Conservation (phyloP, 2,113 vertebrate genomes). For the Carassius carassius region DNA sequence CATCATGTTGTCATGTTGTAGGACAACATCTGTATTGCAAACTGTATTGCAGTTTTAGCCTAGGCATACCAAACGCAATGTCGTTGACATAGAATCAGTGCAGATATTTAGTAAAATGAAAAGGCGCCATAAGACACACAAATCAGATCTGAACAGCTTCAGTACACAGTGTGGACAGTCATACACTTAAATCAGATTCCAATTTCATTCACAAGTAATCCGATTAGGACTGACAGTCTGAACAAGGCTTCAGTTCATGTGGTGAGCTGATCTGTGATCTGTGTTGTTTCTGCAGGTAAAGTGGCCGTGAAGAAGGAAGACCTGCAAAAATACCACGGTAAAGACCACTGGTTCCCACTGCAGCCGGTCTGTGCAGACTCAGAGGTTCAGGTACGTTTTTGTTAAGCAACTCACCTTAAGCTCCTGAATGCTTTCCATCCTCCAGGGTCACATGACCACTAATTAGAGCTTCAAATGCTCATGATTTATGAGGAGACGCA, state of each 20-base stretch:
- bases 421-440: not conserved
- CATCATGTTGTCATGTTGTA: no score
- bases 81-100: no score
- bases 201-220: no score
- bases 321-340: constrained; percentile 95
- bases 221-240: no score
- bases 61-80: no score
- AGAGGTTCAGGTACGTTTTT: constrained; percentile 89
- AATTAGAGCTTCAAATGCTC: not conserved
- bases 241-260: not conserved
- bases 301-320: constrained; percentile 97
- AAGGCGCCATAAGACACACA: no score
- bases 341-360: constrained; percentile 98
- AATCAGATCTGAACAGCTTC: no score
- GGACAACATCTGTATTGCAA: no score
- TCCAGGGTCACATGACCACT: not conserved
- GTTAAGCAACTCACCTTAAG: constrained; percentile 54
- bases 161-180: no score
- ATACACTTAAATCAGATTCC: no score
- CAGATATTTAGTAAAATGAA: no score
- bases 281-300: constrained; percentile 77
- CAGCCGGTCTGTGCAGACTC: constrained; percentile 97
- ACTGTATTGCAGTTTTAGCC: no score
- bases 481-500: not conserved
- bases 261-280: not conserved